Conservation (phyloP, 2,797 vertebrate genomes). For the Ataeniobius toweri region DNA sequence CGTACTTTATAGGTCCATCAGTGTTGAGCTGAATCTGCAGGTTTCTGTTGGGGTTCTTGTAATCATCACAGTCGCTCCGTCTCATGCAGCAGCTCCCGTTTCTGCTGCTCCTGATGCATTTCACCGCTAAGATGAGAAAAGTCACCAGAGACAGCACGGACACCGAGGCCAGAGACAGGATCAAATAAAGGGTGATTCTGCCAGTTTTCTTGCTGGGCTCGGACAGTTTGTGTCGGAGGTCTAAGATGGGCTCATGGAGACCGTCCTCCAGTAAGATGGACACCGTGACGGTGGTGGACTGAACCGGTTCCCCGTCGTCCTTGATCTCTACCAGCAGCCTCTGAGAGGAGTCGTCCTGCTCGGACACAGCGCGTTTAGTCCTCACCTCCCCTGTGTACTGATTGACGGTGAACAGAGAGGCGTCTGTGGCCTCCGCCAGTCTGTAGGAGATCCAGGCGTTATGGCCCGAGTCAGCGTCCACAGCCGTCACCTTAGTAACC, state of each 20-base stretch:
- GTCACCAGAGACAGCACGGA: constrained; percentile 74
- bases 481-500: constrained; percentile 71
- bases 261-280: constrained; percentile 72
- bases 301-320: constrained; percentile 75
- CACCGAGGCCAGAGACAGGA: constrained; percentile 74
- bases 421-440: constrained; percentile 75
- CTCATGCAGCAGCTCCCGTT: constrained; percentile 69
- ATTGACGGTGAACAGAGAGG: constrained; percentile 80
- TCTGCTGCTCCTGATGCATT: constrained; percentile 71
- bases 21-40: constrained; percentile 82
- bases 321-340: constrained; percentile 76
- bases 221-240: constrained; percentile 54
- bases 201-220: constrained; percentile 64
- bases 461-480: constrained; percentile 71
- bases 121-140: constrained; percentile 73
- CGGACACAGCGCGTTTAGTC: constrained; percentile 74
- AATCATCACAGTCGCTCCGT: constrained; percentile 64
- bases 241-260: constrained; percentile 68
- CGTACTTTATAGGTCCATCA: constrained; percentile 76
- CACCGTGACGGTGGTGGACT: constrained; percentile 72
- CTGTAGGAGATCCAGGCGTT: constrained; percentile 80
- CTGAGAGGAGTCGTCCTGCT: constrained; percentile 80
- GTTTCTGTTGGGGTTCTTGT: constrained; percentile 80
- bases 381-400: constrained; percentile 86
- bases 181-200: constrained; percentile 73